Conservation (phyloP, 1,140 invertebrate genomes). For the Rhopalosiphum maidis region DNA sequence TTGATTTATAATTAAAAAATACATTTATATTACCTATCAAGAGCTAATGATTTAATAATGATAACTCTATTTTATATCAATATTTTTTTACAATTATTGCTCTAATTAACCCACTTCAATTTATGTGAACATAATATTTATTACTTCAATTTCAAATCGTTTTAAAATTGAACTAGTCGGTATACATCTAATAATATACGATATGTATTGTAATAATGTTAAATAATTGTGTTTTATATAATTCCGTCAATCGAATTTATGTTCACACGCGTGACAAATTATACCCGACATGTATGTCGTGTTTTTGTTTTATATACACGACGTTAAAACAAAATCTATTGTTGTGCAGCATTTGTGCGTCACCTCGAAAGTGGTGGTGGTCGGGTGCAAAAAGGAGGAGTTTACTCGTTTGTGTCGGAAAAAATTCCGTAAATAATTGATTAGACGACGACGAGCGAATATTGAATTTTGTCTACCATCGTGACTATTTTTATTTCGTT, state of each 20-base stretch:
- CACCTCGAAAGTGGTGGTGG: not conserved
- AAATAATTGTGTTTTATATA: not conserved
- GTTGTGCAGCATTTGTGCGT: not conserved
- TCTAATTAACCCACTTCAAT: not conserved
- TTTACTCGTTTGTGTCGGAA: not conserved
- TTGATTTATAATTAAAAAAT: not conserved
- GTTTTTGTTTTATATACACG: not conserved
- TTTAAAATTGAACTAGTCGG: not conserved
- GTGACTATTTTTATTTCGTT: not conserved
- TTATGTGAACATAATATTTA: not conserved
- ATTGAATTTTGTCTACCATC: not conserved
- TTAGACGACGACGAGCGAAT: not conserved
- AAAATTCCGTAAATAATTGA: slow-evolving; percentile 9
- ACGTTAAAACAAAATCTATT: not conserved
- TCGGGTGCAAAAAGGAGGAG: not conserved
- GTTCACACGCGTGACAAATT: not conserved
- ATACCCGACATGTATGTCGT: not conserved
- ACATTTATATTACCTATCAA: not conserved
- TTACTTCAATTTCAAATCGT: not conserved
- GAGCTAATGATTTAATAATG: not conserved
- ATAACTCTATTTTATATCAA: not conserved
- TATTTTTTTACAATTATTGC: not conserved
- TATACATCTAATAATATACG: not conserved
- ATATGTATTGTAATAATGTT: not conserved
- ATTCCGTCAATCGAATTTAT: not conserved